Base-by-base conservation (phyloP, 1,140 invertebrate species). In the Myzus persicae region DNA sequence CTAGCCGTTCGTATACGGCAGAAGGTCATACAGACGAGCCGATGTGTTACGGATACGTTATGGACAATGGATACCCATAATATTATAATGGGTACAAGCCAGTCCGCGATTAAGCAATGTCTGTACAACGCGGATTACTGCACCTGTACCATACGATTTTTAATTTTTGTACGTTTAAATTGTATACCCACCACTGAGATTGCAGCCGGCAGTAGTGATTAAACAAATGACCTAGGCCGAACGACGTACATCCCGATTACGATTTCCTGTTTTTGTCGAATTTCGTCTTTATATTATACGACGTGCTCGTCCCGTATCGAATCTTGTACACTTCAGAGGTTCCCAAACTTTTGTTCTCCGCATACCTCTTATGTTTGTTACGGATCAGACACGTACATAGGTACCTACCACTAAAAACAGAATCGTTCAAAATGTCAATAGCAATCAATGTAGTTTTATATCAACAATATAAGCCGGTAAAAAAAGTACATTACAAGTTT, bases 241-340 rank as follows among this genome's bases (percentile, higher is more conserved):
- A 76, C 59, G 59, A n/a, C 18, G 31, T 76, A 31, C n/a, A 76
- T 76, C 22, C 59, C 59, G 59, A 76, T 76, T 76, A 76, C 59
- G n/a, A 76, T 76, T 76, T 76, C 59, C 59, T 76, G 59, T 76
- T 76, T 76, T 76, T 18, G 31, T 76, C 59, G 59, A 76, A n/a
- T 76, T 76, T 76, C 59, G 59, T n/a, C 59, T 76, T 76, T 76
- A 67, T n/a, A 59, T 31, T 59, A 76, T 76, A 76, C 59, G 36
- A 76, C 59, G 59, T 36, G 31, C 31, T 4, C n/a, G 31, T n/a
- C 31, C 48, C 48, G 20, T 22, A 51, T 67, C n/a, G 31, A 76
- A n/a, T 76, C 31, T 54, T 54, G 6, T 18, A n/a, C n/a, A n/a
- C 9, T 9, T 14, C 59, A 76, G 59, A 76, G 31, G 59, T 76